Evolutionary conservation across 92 coral and sea anemone species (phyloP), one percentile per base, ranked within the genome.

Genomic region (Ricordea florida): DNA sequence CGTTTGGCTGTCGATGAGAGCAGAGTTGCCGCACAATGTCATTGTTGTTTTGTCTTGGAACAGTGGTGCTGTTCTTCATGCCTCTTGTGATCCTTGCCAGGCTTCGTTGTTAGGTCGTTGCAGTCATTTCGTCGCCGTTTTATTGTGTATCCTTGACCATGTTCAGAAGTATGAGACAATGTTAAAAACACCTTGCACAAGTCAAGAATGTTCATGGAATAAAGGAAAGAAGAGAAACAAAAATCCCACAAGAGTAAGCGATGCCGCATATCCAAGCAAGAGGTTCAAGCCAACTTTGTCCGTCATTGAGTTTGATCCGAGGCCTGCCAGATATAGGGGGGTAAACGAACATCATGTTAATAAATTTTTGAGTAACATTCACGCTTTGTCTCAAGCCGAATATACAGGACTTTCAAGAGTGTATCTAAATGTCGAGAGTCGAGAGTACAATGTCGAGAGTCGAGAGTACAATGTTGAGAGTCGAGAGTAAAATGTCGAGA

Each of bases 271-370:
- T 51, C 86, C 81, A 17, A 41, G 76, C n/a, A 79, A 85, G 25
- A 30, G 47, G 24, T 75, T 43, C 40, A n/a, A n/a, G n/a, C n/a
- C n/a, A n/a, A n/a, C n/a, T n/a, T n/a, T n/a, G n/a, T n/a, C 5
- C 20, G 72, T 83, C 1, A 74, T 65, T 10, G 64, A 76, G 3
- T 83, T 74, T 37, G 89, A 83, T 50, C 89, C 89, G n/a, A 40
- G 79, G 69, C 89, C 85, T 10, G 53, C 59, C 10, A 46, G 56
- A 23, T 64, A 63, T 43, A 29, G 87, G 47, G 1, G 21, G 13
- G 78, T 84, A 1, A 59, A 30, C 14, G 10, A 5, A 31, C 14
- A 53, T 10, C 75, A 51, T 26, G 3, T 82, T 0, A 72, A 50
- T 15, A 50, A 50, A 9, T 50, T 24, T 50, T 17, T 50, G 3